Evolutionary conservation across 2,888 invertebrate genomes (phyloP).

Genomic region (Hemistola chrysoprasaria): DNA sequence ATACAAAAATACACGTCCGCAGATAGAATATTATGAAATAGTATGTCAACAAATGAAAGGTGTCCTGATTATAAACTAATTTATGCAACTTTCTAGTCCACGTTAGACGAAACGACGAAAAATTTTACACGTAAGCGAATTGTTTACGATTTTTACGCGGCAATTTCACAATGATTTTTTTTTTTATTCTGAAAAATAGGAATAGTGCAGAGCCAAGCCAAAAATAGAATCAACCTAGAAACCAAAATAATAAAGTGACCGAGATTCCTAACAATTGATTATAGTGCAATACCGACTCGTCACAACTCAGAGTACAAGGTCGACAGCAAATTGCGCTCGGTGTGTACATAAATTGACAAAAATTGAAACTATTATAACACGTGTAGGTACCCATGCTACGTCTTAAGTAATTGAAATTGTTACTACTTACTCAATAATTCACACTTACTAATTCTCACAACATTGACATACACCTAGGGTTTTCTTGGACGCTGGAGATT

Average conservation of each 20-base stretch:
- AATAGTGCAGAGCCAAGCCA: constrained; percentile 47
- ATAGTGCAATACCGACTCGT: constrained; percentile 29
- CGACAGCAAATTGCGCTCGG: constrained; percentile 38
- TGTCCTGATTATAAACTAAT: constrained; percentile 40
- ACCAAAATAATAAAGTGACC: constrained; percentile 57
- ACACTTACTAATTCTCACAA: constrained; percentile 47
- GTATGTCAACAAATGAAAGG: constrained; percentile 59
- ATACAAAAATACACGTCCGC: constrained; percentile 26
- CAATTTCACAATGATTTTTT: constrained; percentile 16
- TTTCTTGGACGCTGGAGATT: constrained; percentile 12
- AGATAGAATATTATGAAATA: constrained; percentile 45
- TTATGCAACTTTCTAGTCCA: constrained; percentile 45
- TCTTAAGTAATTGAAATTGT: constrained; percentile 39
- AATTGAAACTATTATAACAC: constrained; percentile 54
- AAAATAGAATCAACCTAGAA: constrained; percentile 67
- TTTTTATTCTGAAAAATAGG: constrained; percentile 39
- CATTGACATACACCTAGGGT: constrained; percentile 14
- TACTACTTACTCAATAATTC: constrained; percentile 61
- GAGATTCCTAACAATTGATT: constrained; percentile 36
- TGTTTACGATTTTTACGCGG: constrained; percentile 27
- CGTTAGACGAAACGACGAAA: constrained; percentile 16
- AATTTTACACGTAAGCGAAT: constrained; percentile 25
- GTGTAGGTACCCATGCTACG: constrained; percentile 53
- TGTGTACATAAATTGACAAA: constrained; percentile 51
- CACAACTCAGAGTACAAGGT: constrained; percentile 43